A percentile compares a stretch with the other conserved stretches of the same genome.
Evolutionary conservation across 2,113 vertebrate species (phyloP).

Genomic region (Rhinolophus ferrumequinum): DNA sequence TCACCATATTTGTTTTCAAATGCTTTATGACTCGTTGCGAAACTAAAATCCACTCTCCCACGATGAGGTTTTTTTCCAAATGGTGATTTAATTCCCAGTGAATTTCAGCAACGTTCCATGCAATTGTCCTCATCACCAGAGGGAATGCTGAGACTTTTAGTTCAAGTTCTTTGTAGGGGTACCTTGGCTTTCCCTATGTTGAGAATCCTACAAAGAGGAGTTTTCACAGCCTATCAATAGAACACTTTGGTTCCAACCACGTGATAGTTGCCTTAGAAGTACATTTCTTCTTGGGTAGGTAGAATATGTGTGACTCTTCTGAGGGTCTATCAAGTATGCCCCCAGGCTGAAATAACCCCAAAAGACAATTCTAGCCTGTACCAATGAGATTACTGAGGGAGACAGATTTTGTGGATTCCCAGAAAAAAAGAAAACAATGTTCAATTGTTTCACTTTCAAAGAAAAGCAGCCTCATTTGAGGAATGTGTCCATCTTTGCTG

Average conservation of each 20-base stretch:
- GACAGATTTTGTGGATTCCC: not conserved
- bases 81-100: not conserved
- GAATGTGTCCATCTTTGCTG: not conserved
- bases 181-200: conserved; percentile 34
- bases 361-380: not conserved
- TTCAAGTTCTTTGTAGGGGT: conserved; percentile 36
- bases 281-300: conserved; percentile 46
- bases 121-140: not conserved
- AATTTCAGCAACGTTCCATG: not conserved
- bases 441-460: conserved; percentile 19
- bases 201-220: conserved; percentile 38
- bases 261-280: conserved; percentile 48
- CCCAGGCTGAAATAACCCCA: not conserved
- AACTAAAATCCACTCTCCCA: not conserved
- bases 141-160: not conserved
- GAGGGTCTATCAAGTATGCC: not conserved
- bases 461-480: not conserved
- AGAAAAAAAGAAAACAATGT: not conserved
- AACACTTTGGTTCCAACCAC: conserved; percentile 10
- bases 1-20: not conserved
- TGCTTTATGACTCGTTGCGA: not conserved
- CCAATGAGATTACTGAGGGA: not conserved
- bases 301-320: conserved; percentile 68
- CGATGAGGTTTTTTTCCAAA: not conserved
- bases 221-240: conserved; percentile 43